Percentiles rank a stretch among this genome's conserved stretches.
These are phyloP conservation scores for Sebastes diploproa DNA, from an alignment of 2,797 vertebrate genomes.

Conservation along the genomic window DNA sequence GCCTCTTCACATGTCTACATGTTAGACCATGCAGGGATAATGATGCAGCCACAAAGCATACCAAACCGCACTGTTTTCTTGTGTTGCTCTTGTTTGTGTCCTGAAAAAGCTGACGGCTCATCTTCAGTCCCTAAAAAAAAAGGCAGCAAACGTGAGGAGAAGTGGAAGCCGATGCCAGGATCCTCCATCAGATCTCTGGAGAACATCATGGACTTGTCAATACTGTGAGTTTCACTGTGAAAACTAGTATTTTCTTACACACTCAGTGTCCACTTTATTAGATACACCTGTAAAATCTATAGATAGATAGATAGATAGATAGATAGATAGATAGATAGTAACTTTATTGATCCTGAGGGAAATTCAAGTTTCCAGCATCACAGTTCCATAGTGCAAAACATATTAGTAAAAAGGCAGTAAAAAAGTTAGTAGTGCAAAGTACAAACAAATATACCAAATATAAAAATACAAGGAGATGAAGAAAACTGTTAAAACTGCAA, in stretches of 20 bases:
- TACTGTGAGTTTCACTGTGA: constrained; percentile 76
- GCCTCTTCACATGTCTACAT: background rate
- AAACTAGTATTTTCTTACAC: background rate
- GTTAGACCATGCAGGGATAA: background rate
- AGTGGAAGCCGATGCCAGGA: constrained; percentile 62
- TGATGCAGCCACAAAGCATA: background rate
- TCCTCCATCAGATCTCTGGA: constrained; percentile 70
- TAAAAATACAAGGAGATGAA: too few relatives aligned
- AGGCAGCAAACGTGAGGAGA: constrained; percentile 41
- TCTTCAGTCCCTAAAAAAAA: constrained; percentile 28
- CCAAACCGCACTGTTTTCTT: too few relatives aligned
- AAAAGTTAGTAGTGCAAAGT: too few relatives aligned
- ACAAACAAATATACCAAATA: too few relatives aligned
- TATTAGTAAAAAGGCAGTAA: too few relatives aligned
- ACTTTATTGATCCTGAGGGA: too few relatives aligned
- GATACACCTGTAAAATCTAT: background rate
- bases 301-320: too few relatives aligned
- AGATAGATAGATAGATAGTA: too few relatives aligned
- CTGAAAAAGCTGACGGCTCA: constrained; percentile 2
- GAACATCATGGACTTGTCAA: constrained; percentile 72
- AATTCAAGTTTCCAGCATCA: too few relatives aligned
- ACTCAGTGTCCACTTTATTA: background rate
- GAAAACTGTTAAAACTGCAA: too few relatives aligned
- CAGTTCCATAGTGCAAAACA: too few relatives aligned
- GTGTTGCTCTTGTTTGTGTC: background rate